phyloP scores from a whole-genome alignment of 2,888 invertebrate genomes.

The Amphipoea lucens region DNA sequence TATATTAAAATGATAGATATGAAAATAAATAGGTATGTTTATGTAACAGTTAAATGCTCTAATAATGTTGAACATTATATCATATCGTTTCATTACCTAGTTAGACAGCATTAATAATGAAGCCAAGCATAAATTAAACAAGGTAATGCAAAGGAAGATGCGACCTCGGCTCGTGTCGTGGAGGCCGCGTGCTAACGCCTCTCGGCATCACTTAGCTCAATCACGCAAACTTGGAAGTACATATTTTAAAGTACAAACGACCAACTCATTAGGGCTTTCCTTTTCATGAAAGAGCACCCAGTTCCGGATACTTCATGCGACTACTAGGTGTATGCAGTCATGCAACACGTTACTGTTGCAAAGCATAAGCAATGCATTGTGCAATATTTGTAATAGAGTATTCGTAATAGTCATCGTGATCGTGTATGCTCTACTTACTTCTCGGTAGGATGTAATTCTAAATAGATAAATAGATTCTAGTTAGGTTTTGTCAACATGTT shows the following conservation, averaged over 20 bases:
- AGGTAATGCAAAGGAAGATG: slow-evolving; percentile 81
- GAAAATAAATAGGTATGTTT: slow-evolving; percentile 32
- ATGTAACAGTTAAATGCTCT: slow-evolving; percentile 51
- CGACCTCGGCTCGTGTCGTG: slow-evolving; percentile 78
- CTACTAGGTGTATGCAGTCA: slow-evolving; percentile 30
- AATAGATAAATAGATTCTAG: background rate
- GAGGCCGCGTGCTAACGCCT: slow-evolving; percentile 71
- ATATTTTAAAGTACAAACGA: slow-evolving; percentile 66
- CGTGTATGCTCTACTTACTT: slow-evolving; percentile 45
- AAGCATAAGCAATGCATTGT: slow-evolving; percentile 37
- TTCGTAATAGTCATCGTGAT: slow-evolving; percentile 35
- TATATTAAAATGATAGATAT: slow-evolving; percentile 42
- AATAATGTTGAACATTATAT: slow-evolving; percentile 55
- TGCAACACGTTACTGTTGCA: slow-evolving; percentile 30
- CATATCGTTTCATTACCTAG: slow-evolving; percentile 50
- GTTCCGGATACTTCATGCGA: slow-evolving; percentile 20
- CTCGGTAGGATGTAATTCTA: slow-evolving; percentile 15
- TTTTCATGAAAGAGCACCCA: slow-evolving; percentile 25
- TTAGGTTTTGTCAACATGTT: background rate
- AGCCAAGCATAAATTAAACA: slow-evolving; percentile 72
- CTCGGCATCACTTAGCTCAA: slow-evolving; percentile 72
- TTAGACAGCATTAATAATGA: slow-evolving; percentile 57
- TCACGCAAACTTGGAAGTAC: slow-evolving; percentile 72
- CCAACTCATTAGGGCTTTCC: slow-evolving; percentile 61
- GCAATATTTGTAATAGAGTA: slow-evolving; percentile 47